A percentile compares a stretch with the other conserved stretches of the same genome.
phyloP scores from a whole-genome alignment of 2,113 vertebrate genomes.

The Lepus americanus region DNA sequence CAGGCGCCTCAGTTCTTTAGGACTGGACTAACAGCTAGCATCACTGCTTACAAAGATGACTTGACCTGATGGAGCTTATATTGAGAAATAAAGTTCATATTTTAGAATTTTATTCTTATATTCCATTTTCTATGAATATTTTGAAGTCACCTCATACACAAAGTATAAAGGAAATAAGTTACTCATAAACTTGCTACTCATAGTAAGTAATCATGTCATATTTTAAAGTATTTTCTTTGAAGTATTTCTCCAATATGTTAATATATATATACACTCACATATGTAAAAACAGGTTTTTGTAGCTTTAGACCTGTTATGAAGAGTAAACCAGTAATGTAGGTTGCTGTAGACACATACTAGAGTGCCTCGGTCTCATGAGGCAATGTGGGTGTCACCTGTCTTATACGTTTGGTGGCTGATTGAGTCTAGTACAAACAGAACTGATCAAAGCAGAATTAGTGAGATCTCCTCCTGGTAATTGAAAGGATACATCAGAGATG shows the following conservation, averaged over 20 bases:
- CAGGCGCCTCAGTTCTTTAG: too few relatives aligned
- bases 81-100: too few relatives aligned
- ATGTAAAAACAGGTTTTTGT: not conserved
- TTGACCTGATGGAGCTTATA: too few relatives aligned
- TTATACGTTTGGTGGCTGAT: not conserved
- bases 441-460: not conserved
- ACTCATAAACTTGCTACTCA: conserved; percentile 6
- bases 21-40: too few relatives aligned
- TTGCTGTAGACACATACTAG: not conserved
- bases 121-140: too few relatives aligned
- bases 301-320: conserved; percentile 32
- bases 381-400: not conserved
- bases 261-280: not conserved
- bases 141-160: not conserved
- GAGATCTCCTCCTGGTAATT: not conserved
- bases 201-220: not conserved
- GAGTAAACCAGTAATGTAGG: not conserved
- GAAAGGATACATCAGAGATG: not conserved
- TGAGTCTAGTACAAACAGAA: not conserved
- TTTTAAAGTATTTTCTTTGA: conserved; percentile 43
- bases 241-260: not conserved
- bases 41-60: too few relatives aligned
- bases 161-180: conserved; percentile 30
- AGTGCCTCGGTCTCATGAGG: not conserved
- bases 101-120: too few relatives aligned